Evolutionary conservation across 2,113 vertebrate species (phyloP).

Genomic region (Platysternon megacephalum): DNA sequence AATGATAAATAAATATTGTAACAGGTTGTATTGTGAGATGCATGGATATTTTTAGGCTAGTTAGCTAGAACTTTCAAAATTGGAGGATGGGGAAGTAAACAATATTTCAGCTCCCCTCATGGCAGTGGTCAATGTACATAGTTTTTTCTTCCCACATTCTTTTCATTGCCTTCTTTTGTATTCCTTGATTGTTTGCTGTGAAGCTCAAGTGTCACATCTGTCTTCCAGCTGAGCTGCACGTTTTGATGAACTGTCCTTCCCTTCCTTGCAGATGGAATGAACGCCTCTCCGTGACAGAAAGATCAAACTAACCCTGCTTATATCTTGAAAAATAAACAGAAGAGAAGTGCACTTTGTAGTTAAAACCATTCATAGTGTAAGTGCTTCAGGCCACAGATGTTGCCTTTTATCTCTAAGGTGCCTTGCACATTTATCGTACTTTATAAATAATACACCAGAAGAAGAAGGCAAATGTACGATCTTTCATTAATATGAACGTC

Average conservation of each 20-base stretch:
- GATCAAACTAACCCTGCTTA: not conserved
- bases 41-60: not conserved
- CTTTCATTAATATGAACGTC: not conserved
- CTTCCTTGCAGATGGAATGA: not conserved
- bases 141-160: not conserved
- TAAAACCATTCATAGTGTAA: not conserved
- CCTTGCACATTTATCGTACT: not conserved
- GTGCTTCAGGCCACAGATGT: not conserved
- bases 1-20: not conserved
- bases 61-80: not conserved
- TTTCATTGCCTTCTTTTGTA: not conserved
- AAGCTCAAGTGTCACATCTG: not conserved
- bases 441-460: conserved; percentile 19
- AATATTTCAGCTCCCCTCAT: not conserved
- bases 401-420: conserved; percentile 1
- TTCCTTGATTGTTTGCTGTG: not conserved
- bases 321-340: conserved; percentile 19
- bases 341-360: not conserved
- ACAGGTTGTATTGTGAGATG: not conserved
- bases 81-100: not conserved
- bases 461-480: not conserved
- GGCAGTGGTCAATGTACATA: not conserved
- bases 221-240: not conserved
- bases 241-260: conserved; percentile 4
- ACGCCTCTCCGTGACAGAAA: not conserved